Evolutionary conservation across 2,888 invertebrate species (phyloP).

Genomic region (Drosophila glabriapex): DNA sequence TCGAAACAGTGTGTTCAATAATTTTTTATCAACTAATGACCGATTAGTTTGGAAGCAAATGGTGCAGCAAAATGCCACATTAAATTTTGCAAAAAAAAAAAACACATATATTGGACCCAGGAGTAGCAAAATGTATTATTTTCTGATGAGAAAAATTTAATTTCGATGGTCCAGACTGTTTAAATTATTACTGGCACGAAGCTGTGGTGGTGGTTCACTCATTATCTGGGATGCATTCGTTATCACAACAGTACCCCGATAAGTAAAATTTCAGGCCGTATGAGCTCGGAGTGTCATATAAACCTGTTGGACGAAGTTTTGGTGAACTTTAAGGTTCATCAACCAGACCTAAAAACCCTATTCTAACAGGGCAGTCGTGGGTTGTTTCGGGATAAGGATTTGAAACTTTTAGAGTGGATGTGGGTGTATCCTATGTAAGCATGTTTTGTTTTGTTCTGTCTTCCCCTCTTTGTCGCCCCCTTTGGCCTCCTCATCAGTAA

Average conservation of each 20-base stretch:
- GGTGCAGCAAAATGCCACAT: too few relatives aligned
- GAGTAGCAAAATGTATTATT: background rate
- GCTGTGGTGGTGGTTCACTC: background rate
- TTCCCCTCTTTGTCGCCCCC: background rate
- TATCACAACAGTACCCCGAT: background rate
- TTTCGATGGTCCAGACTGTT: background rate
- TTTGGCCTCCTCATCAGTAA: background rate
- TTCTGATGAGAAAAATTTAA: background rate
- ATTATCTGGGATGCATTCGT: background rate
- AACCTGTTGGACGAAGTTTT: background rate
- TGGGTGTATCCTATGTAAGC: background rate
- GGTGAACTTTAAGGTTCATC: background rate
- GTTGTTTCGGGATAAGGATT: background rate
- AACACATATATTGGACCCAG: background rate
- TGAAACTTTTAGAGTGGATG: background rate
- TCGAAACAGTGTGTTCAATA: too few relatives aligned
- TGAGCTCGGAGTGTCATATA: background rate
- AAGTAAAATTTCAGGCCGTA: background rate
- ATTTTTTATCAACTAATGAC: too few relatives aligned
- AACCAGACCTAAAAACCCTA: background rate
- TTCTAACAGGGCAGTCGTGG: background rate
- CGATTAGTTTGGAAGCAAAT: too few relatives aligned
- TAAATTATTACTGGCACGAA: background rate
- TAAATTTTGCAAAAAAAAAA: too few relatives aligned
- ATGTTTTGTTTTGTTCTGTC: background rate